Evolutionary conservation across 2,797 vertebrate species (phyloP), one percentile per base, ranked within the genome.

Genomic region (Merluccius polli): DNA sequence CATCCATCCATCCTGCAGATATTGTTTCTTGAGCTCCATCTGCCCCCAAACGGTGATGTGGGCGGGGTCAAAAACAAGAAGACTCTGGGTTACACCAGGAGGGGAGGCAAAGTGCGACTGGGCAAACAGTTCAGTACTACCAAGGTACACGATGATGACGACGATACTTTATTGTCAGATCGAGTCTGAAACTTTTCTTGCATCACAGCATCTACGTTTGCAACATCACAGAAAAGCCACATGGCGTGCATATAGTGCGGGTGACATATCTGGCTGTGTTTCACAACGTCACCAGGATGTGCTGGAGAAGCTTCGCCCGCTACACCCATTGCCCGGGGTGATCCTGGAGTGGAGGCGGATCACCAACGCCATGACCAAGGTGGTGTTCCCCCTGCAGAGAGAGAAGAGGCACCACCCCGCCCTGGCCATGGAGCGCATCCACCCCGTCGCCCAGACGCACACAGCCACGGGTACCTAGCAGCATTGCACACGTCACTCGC

Each of bases 261-360:
- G 21, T n/a, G 52, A 59, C 21, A 2, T 59, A 24, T 24, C 21
- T 35, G 52, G 44, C 13, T n/a, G 2, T 65, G 31, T 69, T 12
- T 10, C 36, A 65, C 78, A 6, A n/a, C 81, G 38, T 79, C 8
- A 16, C 38, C 90, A 99, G 98, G 96, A 97, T 79, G 88, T 97
- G 87, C 86, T 99, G 87, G 96, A 97, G 93, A 99, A 97, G 89
- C 93, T 99, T 73, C 95, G 93, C 82, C 82, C 89, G 0, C 88
- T 99, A 41, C 97, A 99, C 86, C 95, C 93, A 0, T 89, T 99
- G 85, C 97, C 98, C 21, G 96, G 94, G n/a, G 90, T 99, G 77
- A 97, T 99, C 86, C 74, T 99, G 76, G 98, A 99, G 82, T 99
- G 98, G 98, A 95, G 96, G 88, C 93, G 95, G 84, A 98, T 99